Evolutionary conservation across 2,888 invertebrate genomes (phyloP), one percentile per base, ranked within the genome.

Genomic region (Drosophila anomelani): DNA sequence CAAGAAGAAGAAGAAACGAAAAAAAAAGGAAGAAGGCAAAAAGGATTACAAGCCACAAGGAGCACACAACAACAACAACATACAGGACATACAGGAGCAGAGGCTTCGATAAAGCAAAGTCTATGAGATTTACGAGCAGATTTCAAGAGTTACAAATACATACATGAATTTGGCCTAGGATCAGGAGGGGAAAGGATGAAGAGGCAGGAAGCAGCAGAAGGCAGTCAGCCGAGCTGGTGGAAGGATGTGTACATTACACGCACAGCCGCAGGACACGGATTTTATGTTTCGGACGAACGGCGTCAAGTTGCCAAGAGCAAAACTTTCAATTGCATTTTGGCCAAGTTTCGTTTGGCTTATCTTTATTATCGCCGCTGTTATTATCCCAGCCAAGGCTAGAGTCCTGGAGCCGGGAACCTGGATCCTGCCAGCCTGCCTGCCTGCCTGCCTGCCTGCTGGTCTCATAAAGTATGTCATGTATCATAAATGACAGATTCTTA

Each of bases 401-500:
- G n/a, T 46, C 53, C 64, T 26, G 20, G 12, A 12, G 26, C 38
- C 15, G 12, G 44, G 15, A 29, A 34, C 58, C 41, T 6, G 23
- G 34, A 34, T 26, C 20, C 34, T 20, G 34, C 51, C 20, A 10
- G 7, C 46, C 6, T 38, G 15, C 26, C 29, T 43, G 34, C 46
- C 6, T 38, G 15, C 26, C 29, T 43, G 34, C 51, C 20, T 12
- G 23, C 20, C 34, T 20, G 32, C 51, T 15, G 20, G 29, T 39
- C 82, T 79, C 84, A 74, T 86, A 81, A 88, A 89, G 81, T 86
- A 85, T 89, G 88, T 89, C 89, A 88, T 88, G 78, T 88, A 88
- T 89, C 89, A 88, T 87, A 85, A 79, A 80, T 88, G 89, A 88
- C 87, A 89, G 87, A 88, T 89, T 88, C 88, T 84, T 88, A 86